Evolutionary conservation across 2,113 vertebrate genomes (phyloP).

Genomic region (Xiphophorus couchianus): DNA sequence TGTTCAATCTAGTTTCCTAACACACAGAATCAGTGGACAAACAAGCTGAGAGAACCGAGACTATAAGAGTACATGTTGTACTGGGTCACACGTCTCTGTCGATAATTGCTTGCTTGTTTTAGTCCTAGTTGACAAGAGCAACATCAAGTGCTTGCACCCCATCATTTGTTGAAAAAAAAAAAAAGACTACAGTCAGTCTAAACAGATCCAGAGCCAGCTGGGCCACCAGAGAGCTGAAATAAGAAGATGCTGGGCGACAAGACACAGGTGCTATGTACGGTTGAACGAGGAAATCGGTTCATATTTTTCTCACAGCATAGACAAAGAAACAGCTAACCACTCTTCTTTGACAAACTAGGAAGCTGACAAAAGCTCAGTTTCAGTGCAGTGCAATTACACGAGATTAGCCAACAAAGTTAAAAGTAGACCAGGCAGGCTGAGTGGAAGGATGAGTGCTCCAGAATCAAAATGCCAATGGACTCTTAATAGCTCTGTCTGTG

Average conservation of each 20-base stretch:
- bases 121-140: neutral
- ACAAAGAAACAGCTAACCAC: neutral
- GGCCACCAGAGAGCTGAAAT: neutral
- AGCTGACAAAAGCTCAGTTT: neutral
- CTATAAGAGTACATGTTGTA: conserved; percentile 1
- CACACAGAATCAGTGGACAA: neutral
- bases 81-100: conserved; percentile 13
- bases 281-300: neutral
- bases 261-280: neutral
- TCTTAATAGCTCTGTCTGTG: neutral
- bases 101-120: conserved; percentile 6
- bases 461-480: neutral
- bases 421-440: neutral
- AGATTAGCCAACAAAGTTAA: neutral
- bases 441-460: too few species aligned
- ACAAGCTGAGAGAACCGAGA: neutral
- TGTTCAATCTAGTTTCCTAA: neutral
- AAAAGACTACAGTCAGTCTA: neutral
- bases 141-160: neutral
- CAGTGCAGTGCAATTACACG: neutral
- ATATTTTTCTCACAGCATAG: neutral
- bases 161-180: too few species aligned
- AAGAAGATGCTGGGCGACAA: too few species aligned
- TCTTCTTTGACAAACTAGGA: too few species aligned
- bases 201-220: neutral